Base-by-base conservation (phyloP, 2,797 vertebrate species). In the Sebastes wilsoni region DNA sequence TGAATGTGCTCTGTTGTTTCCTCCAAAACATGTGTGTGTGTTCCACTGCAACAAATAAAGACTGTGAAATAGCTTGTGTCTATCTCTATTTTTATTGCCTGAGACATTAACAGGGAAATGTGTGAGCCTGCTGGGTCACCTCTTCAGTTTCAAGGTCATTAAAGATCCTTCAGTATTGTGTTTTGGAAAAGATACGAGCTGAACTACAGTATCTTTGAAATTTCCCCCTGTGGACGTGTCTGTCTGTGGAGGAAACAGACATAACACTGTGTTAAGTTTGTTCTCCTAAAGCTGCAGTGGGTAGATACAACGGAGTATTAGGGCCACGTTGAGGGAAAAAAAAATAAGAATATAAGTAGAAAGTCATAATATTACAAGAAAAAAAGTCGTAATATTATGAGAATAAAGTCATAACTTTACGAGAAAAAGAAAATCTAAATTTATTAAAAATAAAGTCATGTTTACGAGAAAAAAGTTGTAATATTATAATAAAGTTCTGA, bases 31-130 rank as follows among this genome's bases (percentile, higher is more conserved):
- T 59, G 64, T 72, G 64, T 67, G 23, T 62, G 66, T 72, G 64
- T 67, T 72, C 58, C 28, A 30, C 49, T 28, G 42, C 27, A 74
- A 62, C 72, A 81, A 75, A 84, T 61, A 83, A 77, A 87, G 64
- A 62, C 28, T 42, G 38, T 66, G 56, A 83, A 81, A 75, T 20
- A 22, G 14, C 14, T 8, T 6, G 4, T 46, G 52, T 70, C 14
- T 27, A 8, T 32, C 10, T 55, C 1, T 54, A 49, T 2, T 72
- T 55, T 34, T 22, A 8, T 73, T 28, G 10, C n/a, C 23, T 68
- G 32, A 20, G 38, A 72, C 36, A 59, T 68, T 58, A 65, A 46
- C 14, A 34, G 49, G 14, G 34, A 64, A 49, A 54, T 30, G n/a
- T 64, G 23, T 49, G 30, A 23, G 20, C 8, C 16, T 59, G 8